A percentile compares a stretch with the other conserved stretches of the same genome.
Evolutionary conservation across 2,888 invertebrate genomes (phyloP).

Genomic region (Carcina quercana): DNA sequence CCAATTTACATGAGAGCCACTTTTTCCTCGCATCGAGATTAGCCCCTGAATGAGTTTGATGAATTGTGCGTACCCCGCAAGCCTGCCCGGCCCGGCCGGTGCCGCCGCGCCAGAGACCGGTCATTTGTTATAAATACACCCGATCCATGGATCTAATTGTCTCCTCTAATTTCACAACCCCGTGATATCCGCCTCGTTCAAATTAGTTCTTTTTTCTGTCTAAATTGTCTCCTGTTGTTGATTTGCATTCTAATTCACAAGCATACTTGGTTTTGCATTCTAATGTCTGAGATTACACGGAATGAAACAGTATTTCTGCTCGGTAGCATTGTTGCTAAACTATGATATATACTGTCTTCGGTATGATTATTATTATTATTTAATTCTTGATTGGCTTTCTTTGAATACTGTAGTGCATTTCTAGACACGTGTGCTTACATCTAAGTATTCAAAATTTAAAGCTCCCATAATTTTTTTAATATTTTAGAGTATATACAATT

Average conservation of each 20-base stretch:
- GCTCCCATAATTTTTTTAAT: too few relatives aligned
- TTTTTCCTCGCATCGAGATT: slow-evolving; percentile 74
- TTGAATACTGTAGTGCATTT: too few relatives aligned
- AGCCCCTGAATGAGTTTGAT: slow-evolving; percentile 73
- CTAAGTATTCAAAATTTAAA: too few relatives aligned
- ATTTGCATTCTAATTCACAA: slow-evolving; percentile 2
- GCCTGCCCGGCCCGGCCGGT: slow-evolving; percentile 16
- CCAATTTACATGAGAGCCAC: slow-evolving; percentile 75
- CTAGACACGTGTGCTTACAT: too few relatives aligned
- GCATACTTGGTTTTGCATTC: too few relatives aligned
- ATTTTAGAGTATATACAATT: too few relatives aligned
- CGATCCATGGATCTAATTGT: slow-evolving; percentile 73
- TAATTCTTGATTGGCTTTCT: too few relatives aligned
- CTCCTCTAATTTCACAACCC: slow-evolving; percentile 71
- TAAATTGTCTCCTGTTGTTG: slow-evolving; percentile 15
- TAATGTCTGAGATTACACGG: too few relatives aligned
- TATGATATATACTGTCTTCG: too few relatives aligned
- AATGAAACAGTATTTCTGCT: too few relatives aligned
- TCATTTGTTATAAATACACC: slow-evolving; percentile 75
- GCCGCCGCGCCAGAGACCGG: slow-evolving; percentile 41
- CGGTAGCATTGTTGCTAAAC: too few relatives aligned
- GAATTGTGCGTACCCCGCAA: slow-evolving; percentile 63
- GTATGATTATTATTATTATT: too few relatives aligned
- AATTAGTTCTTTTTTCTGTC: slow-evolving; percentile 39
- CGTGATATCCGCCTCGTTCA: slow-evolving; percentile 55